phyloP scores from a whole-genome alignment of 2,113 vertebrate species.

The Gobiocypris rarus region DNA sequence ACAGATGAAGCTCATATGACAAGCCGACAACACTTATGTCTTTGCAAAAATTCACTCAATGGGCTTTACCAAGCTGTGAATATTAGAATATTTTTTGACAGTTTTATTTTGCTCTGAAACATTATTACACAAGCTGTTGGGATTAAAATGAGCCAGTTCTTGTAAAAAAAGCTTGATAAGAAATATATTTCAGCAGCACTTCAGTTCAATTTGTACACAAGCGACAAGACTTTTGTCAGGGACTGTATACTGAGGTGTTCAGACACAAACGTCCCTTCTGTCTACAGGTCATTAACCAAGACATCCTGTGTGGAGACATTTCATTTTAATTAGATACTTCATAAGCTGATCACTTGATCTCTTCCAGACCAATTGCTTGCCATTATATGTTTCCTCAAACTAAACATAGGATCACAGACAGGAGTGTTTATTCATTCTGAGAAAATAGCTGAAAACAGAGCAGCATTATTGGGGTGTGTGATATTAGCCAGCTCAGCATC shows the following conservation, averaged over 20 bases:
- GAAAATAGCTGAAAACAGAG: constrained; percentile 53
- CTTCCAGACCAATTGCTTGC: constrained; percentile 53
- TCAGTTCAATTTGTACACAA: too few relatives aligned
- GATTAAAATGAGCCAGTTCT: too few relatives aligned
- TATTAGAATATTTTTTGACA: too few relatives aligned
- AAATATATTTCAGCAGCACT: too few relatives aligned
- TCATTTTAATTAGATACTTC: constrained; percentile 39
- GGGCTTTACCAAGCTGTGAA: too few relatives aligned
- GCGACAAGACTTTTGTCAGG: too few relatives aligned
- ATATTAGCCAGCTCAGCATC: constrained; percentile 49
- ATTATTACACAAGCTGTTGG: too few relatives aligned
- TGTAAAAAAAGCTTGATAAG: too few relatives aligned
- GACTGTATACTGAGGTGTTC: constrained; percentile 46
- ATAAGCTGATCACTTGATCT: constrained; percentile 47
- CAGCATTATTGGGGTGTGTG: constrained; percentile 37
- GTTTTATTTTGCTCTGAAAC: too few relatives aligned
- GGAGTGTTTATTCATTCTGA: constrained; percentile 30
- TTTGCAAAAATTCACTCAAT: too few relatives aligned
- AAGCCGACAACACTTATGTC: too few relatives aligned
- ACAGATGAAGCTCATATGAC: too few relatives aligned
- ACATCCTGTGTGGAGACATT: constrained; percentile 38
- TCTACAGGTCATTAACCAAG: constrained; percentile 44
- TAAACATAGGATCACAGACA: constrained; percentile 31
- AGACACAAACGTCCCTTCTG: constrained; percentile 48
- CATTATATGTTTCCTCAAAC: constrained; percentile 52